phyloP scores from a whole-genome alignment of 2,113 vertebrate genomes.

The Rana temporaria region DNA sequence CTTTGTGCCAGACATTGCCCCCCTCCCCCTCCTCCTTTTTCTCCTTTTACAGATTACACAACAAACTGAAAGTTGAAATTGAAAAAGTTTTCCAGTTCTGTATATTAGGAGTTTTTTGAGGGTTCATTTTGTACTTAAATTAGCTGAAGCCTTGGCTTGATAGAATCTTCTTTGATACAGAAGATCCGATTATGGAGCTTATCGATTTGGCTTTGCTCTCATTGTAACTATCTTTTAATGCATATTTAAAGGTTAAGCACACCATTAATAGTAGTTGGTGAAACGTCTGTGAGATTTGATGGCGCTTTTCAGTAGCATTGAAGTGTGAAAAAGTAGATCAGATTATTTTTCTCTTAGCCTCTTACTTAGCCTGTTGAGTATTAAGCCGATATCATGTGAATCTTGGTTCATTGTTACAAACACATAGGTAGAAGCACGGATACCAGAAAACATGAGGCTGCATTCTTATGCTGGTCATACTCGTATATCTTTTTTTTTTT shows the following conservation, averaged over 20 bases:
- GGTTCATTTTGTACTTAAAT: constrained; percentile 14
- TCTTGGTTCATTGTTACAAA: background rate
- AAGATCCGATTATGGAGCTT: constrained; percentile 35
- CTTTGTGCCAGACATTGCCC: no score
- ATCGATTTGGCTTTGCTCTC: constrained; percentile 30
- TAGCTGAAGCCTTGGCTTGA: constrained; percentile 15
- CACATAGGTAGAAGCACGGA: background rate
- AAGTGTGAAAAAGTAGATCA: constrained; percentile 12
- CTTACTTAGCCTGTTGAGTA: background rate
- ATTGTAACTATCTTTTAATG: constrained; percentile 28
- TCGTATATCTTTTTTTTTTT: no score
- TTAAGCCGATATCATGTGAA: background rate
- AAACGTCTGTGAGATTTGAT: constrained; percentile 4
- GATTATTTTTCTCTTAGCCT: background rate
- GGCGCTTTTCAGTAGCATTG: background rate
- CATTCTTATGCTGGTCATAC: no score
- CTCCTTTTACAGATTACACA: constrained; percentile 20
- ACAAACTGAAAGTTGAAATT: constrained; percentile 19
- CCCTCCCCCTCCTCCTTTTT: background rate
- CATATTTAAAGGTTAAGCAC: constrained; percentile 33
- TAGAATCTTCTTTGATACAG: constrained; percentile 35
- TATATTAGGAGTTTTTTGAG: background rate
- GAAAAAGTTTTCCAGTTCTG: constrained; percentile 20
- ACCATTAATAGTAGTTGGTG: constrained; percentile 7
- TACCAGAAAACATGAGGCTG: no score